These are phyloP conservation scores for Pantala flavescens DNA, from an alignment of 1,140 invertebrate species.

Conservation along the genomic window DNA sequence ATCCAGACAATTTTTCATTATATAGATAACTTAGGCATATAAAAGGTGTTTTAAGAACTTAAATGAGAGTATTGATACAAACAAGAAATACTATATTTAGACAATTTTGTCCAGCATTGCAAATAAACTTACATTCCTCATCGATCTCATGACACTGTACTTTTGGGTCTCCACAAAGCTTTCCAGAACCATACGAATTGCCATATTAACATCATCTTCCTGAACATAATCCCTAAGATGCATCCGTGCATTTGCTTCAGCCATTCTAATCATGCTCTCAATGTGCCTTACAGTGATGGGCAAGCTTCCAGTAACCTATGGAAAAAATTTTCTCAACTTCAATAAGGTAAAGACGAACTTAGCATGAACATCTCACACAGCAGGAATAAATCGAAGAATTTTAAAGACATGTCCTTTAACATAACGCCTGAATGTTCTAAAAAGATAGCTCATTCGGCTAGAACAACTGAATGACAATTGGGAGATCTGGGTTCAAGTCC, in stretches of 20 bases:
- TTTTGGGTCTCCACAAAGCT: slow-evolving; percentile 99
- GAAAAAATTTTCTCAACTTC: slow-evolving; percentile 13
- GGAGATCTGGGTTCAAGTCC: too few relatives aligned
- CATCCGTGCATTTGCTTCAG: slow-evolving; percentile 93
- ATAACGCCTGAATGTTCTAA: too few relatives aligned
- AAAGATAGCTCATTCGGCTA: too few relatives aligned
- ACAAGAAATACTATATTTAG: too few relatives aligned
- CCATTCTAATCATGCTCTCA: slow-evolving; percentile 95
- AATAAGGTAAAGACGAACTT: slow-evolving; percentile 15
- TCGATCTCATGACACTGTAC: slow-evolving; percentile 91
- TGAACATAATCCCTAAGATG: slow-evolving; percentile 86
- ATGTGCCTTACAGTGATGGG: slow-evolving; percentile 98
- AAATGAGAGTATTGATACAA: too few relatives aligned
- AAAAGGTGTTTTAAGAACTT: too few relatives aligned
- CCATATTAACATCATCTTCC: slow-evolving; percentile 95
- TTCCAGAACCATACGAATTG: slow-evolving; percentile 92
- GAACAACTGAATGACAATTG: too few relatives aligned
- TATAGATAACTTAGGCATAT: too few relatives aligned
- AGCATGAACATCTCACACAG: not conserved
- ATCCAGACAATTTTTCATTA: too few relatives aligned
- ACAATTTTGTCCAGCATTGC: too few relatives aligned
- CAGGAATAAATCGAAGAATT: too few relatives aligned
- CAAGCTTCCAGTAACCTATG: slow-evolving; percentile 81
- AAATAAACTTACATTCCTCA: slow-evolving; percentile 64
- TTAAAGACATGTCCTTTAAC: too few relatives aligned